These are phyloP conservation scores for Microplitis deprimator DNA, from an alignment of 2,888 invertebrate genomes.

Conservation along the genomic window DNA sequence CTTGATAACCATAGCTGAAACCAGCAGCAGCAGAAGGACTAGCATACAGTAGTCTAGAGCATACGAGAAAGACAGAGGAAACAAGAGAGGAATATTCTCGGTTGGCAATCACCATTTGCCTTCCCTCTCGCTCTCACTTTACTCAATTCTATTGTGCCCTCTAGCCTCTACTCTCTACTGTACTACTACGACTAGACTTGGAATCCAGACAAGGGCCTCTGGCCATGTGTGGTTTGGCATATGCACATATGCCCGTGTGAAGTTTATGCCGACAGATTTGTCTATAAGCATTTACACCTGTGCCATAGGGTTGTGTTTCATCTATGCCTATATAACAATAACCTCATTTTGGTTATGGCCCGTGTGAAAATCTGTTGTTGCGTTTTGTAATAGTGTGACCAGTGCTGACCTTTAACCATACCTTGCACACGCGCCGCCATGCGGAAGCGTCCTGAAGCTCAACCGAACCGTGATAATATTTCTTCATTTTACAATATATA, in stretches of 20 bases:
- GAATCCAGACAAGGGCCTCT: background rate
- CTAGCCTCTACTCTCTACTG: constrained; percentile 17
- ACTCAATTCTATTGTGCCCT: constrained; percentile 5
- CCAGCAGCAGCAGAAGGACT: constrained; percentile 6
- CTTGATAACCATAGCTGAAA: constrained; percentile 58
- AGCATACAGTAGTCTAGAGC: constrained; percentile 27
- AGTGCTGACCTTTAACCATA: background rate
- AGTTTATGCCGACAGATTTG: background rate
- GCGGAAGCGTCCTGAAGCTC: background rate
- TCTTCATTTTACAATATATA: background rate
- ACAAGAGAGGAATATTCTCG: constrained; percentile 28
- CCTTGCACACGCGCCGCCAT: background rate
- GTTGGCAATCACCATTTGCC: constrained; percentile 25
- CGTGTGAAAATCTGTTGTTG: background rate
- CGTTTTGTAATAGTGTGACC: background rate
- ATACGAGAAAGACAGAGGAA: constrained; percentile 35
- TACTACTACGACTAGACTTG: constrained; percentile 8
- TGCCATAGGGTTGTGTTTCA: background rate
- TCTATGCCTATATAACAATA: background rate
- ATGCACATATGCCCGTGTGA: background rate
- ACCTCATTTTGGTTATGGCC: background rate
- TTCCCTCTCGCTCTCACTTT: constrained; percentile 16
- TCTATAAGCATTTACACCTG: constrained; percentile 1
- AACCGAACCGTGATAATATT: too few relatives aligned
- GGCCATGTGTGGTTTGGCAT: constrained; percentile 1